phyloP scores from a whole-genome alignment of 2,797 vertebrate genomes.

The Darevskia mixta region DNA sequence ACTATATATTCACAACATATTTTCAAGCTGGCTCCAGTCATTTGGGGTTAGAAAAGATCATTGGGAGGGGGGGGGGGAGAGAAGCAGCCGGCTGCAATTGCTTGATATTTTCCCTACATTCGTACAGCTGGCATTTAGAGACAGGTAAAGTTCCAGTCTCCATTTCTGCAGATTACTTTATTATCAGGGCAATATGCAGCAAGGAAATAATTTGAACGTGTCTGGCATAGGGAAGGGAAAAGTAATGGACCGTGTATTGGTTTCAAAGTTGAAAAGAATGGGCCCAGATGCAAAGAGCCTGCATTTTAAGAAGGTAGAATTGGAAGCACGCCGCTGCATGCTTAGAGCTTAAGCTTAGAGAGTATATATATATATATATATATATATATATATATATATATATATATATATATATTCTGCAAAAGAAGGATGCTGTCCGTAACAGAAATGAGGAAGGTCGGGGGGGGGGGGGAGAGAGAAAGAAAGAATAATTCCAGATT shows the following conservation, averaged over 20 bases:
- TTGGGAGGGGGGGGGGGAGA: neutral
- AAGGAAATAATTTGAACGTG: conserved; percentile 39
- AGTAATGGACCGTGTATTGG: neutral
- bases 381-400: neutral
- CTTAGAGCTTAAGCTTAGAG: conserved; percentile 34
- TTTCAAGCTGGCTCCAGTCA: conserved; percentile 62
- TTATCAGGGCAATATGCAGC: conserved; percentile 21
- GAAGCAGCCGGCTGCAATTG: conserved; percentile 24
- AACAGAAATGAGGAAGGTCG: neutral
- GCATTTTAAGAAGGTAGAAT: conserved; percentile 55
- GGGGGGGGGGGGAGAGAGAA: too few species aligned
- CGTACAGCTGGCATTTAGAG: conserved; percentile 46
- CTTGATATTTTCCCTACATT: conserved; percentile 27
- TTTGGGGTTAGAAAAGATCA: conserved; percentile 58
- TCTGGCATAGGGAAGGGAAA: neutral
- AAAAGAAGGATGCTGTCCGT: conserved; percentile 8
- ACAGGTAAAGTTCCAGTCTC: neutral
- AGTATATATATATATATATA: neutral
- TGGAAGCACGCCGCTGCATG: conserved; percentile 18
- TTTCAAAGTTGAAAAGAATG: conserved; percentile 38
- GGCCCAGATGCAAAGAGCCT: conserved; percentile 16
- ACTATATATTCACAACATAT: conserved; percentile 60
- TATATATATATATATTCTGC: conserved; percentile 16
- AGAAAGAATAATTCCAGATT: too few species aligned
- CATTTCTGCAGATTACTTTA: conserved; percentile 46